Base-by-base conservation (phyloP, 2,797 vertebrate species). In the Cryptoprocta ferox region DNA sequence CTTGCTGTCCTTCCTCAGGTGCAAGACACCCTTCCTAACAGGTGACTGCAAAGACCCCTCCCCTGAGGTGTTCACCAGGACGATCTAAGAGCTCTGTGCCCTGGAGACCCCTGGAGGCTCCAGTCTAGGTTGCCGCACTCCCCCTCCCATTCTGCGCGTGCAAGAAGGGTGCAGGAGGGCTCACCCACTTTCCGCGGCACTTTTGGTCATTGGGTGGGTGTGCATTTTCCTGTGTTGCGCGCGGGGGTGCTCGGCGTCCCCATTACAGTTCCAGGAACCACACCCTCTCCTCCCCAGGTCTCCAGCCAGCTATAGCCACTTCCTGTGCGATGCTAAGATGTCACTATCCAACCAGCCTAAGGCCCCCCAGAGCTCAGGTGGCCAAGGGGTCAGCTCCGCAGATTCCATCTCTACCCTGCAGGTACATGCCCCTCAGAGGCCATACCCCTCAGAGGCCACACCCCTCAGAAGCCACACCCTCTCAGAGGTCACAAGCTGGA, bases 321-420 rank as follows among this genome's bases (percentile, higher is more conserved):
- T 71, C 56, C 70, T 37, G 6, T 61, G 2, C 9, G 24, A n/a
- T 18, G 5, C 28, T 45, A 13, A 21, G 26, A 48, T 2, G 12
- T 3, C 1, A 3, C 21, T 15, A 0, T 11, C 42, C 45, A 28
- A 3, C 6, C 53, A 4, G 45, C 59, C 35, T 3, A 0, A 0
- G 56, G 48, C 14, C 19, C 10, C 16, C 26, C 24, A 35, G 19
- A 80, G 32, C 48, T 61, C 92, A 37, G 70, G 13, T 14, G 75
- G 13, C 28, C 66, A 0, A 4, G 3, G 3, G 7, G 35, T 15
- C 26, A 7, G 3, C 30, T 15, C 45, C 4, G 1, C 1, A 0
- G 84, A 42, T 4, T 3, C 63, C 48, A 19, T 30, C 7, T 0
- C n/a, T 3, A 10, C 73, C 39, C 10, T 4, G 32, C 21, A 80